A percentile compares a stretch with the other conserved stretches of the same genome.
Conservation (phyloP, 1,140 invertebrate genomes). For the Augochlora pura region DNA sequence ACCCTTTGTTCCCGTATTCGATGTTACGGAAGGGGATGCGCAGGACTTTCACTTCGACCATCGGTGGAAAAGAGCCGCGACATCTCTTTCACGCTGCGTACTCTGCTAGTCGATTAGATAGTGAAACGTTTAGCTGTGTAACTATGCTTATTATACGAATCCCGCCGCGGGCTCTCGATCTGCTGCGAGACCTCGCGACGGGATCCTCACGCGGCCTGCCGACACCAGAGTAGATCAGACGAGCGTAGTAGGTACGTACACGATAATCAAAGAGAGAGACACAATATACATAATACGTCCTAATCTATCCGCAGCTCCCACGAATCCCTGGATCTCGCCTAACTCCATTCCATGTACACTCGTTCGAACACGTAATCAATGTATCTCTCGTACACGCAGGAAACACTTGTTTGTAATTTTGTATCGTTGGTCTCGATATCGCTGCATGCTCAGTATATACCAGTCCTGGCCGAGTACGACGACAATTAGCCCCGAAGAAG, state of each 20-base stretch:
- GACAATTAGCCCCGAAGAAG: conserved; percentile 43
- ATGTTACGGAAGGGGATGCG: too few species aligned
- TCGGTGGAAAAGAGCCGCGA: conserved; percentile 25
- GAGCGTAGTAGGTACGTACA: conserved; percentile 65
- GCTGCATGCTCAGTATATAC: conserved; percentile 73
- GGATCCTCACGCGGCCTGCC: conserved; percentile 54
- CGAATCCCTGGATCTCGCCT: neutral
- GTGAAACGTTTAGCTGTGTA: conserved; percentile 49
- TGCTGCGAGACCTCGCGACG: conserved; percentile 38
- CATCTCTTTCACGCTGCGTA: conserved; percentile 48
- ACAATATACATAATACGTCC: conserved; percentile 53
- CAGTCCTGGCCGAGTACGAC: conserved; percentile 73
- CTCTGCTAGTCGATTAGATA: conserved; percentile 52
- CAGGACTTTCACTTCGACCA: conserved; percentile 19
- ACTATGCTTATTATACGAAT: conserved; percentile 48
- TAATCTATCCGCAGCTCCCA: neutral
- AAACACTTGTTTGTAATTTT: conserved; percentile 64
- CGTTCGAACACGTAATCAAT: conserved; percentile 40
- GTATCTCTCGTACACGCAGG: conserved; percentile 47
- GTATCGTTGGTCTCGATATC: conserved; percentile 72
- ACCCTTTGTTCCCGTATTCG: too few species aligned
- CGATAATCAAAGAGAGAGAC: conserved; percentile 53
- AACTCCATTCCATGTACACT: conserved; percentile 34
- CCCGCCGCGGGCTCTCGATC: conserved; percentile 42
- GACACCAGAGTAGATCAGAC: conserved; percentile 63